Evolutionary conservation across 2,888 invertebrate genomes (phyloP), one percentile per base, ranked within the genome.

Genomic region (Orgyia antiqua): DNA sequence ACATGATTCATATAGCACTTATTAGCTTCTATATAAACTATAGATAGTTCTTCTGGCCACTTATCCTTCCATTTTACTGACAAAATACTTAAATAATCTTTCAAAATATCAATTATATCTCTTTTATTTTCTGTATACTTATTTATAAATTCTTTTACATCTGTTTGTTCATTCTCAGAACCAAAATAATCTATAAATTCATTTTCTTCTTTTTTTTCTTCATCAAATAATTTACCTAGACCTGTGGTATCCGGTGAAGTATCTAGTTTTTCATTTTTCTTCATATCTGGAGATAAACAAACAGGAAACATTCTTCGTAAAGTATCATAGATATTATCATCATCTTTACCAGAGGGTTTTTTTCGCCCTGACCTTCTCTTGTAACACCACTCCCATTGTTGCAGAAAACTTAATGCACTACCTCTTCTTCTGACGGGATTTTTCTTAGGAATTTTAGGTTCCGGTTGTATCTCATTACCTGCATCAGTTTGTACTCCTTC

Each of bases 331-430:
- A 92, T 87, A 19, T 90, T 90, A 45, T 91, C 89, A 65, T 39
- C 40, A 9, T 53, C 50, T 24, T 53, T 49, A 4, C 78, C 33
- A 0, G 25, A 82, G 3, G 88, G 65, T 62, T 83, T 86, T 33
- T 84, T 87, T n/a, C 83, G 61, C 0, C 75, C 74, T 7, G 88
- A 87, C 39, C 88, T 84, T 10, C 89, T 63, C 49, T 88, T 91
- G 30, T 87, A 76, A 50, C 93, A 93, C 92, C 93, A 94, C 29
- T 92, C 92, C 93, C 94, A 93, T 49, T 92, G 91, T 51, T 93
- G 91, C 11, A 94, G 69, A 49, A 91, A 91, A 27, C 90, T 91
- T 8, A 93, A 74, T 15, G 92, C 91, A 69, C 92, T 93, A 20
- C 93, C 89, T 39, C 93, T 83, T n/a, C 93, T 79, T 48, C 93